Conservation (phyloP, 2,888 invertebrate genomes). For the Apodemia duryi region DNA sequence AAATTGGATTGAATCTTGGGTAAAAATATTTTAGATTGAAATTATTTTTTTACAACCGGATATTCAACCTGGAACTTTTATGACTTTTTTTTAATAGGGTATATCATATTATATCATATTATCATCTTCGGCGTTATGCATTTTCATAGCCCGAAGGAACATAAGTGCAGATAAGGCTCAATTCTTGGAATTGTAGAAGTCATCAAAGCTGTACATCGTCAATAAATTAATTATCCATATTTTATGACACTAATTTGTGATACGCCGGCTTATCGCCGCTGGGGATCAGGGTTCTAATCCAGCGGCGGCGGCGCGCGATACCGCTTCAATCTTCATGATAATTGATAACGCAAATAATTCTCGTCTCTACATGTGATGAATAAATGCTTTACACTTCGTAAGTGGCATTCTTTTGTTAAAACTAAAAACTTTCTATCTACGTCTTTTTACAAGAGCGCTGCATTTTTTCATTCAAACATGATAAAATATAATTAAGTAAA, state of each 20-base stretch:
- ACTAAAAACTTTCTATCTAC: no score
- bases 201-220: background rate
- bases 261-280: background rate
- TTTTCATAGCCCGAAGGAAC: background rate
- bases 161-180: background rate
- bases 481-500: no score
- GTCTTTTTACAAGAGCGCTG: no score
- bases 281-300: constrained; percentile 8
- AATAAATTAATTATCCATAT: background rate
- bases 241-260: background rate
- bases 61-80: no score
- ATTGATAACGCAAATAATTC: background rate
- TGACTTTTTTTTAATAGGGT: no score
- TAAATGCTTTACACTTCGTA: background rate
- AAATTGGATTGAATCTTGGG: no score
- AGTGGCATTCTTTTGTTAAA: no score
- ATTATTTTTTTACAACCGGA: no score
- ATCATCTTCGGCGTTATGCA: no score
- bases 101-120: no score
- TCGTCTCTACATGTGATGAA: background rate
- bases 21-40: no score
- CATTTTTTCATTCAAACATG: no score
- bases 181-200: background rate
- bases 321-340: background rate
- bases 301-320: constrained; percentile 1